phyloP scores from a whole-genome alignment of 2,888 invertebrate genomes.

The Rhimphoctona megacephalus region DNA sequence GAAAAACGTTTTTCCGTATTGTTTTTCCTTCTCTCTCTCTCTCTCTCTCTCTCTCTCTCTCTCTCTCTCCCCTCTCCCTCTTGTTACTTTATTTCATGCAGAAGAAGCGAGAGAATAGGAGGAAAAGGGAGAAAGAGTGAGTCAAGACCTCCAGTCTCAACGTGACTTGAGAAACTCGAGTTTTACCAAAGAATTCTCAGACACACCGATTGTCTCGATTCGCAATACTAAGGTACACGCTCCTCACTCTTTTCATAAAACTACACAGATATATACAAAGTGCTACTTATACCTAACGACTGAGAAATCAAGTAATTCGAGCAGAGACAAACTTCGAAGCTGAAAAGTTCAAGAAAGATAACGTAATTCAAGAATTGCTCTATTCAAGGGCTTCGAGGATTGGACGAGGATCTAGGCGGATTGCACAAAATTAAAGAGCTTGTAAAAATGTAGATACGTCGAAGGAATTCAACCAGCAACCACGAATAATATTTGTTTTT shows the following conservation, averaged over 20 bases:
- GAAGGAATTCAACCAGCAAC: not conserved
- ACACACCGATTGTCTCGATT: slow-evolving; percentile 35
- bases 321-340: slow-evolving; percentile 41
- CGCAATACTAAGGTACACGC: not conserved
- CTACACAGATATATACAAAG: not conserved
- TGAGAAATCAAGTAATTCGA: slow-evolving; percentile 47
- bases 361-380: not conserved
- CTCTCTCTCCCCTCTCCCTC: not conserved
- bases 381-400: not conserved
- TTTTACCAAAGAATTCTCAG: slow-evolving; percentile 28
- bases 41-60: not conserved
- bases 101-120: slow-evolving; percentile 23
- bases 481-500: not conserved
- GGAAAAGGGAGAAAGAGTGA: not conserved
- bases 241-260: not conserved
- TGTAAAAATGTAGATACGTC: not conserved
- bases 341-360: slow-evolving; percentile 40
- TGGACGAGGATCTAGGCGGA: not conserved
- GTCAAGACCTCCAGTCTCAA: slow-evolving; percentile 1
- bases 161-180: slow-evolving; percentile 48
- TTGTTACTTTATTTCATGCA: slow-evolving; percentile 34
- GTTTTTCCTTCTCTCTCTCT: not conserved
- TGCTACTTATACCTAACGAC: not conserved
- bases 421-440: not conserved
- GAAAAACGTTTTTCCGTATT: slow-evolving; percentile 47